Base-by-base conservation (phyloP, 1,140 invertebrate genomes). In the Medauroidea extradentata region DNA sequence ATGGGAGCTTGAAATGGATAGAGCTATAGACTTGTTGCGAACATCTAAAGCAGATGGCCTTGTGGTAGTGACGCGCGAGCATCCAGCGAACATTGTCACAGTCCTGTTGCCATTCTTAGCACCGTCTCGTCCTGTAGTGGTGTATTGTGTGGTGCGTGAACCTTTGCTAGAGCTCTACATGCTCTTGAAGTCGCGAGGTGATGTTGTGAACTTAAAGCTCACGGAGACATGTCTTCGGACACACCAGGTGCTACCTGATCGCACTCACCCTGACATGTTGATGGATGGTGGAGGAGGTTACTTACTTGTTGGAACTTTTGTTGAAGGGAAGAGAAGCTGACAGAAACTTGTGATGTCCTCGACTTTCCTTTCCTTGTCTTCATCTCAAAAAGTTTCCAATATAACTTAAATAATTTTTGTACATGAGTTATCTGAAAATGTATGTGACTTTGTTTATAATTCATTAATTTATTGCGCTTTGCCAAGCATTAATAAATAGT, bases 211-310 rank as follows among this genome's bases (percentile, higher is more conserved):
- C 68, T 69, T 96, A 24, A 85, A 83, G 71, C 69, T 98, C 1
- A 86, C 87, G 39, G 90, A 91, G 48, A 94, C 89, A 65, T 97
- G 94, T 83, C 76, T 94, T 67, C 81, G 94, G 63, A 85, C 86
- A 51, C 95, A 95, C 81, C 95, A 98, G 81, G 86, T 97, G 41
- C 75, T 94, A 53, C 83, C 88, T 0, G 83, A 90, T 60, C 80
- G 91, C 68, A 93, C 91, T 16, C 90, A 94, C 82, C 91, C 92
- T 5, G 82, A 88, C 68, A 86, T 93, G 18, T 83, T 81, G 60
- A 93, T 89, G 80, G 88, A 78, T 68, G 83, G 86, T 44, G 81
- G 77, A 39, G 85, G 89, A 57, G 91, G 91, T 9, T 93, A 84
- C 73, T 68, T 93, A 44, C 73, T 94, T 48, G 83, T 80, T 52